Conservation (phyloP, 2,113 vertebrate genomes). For the Chaetodon trifascialis region DNA sequence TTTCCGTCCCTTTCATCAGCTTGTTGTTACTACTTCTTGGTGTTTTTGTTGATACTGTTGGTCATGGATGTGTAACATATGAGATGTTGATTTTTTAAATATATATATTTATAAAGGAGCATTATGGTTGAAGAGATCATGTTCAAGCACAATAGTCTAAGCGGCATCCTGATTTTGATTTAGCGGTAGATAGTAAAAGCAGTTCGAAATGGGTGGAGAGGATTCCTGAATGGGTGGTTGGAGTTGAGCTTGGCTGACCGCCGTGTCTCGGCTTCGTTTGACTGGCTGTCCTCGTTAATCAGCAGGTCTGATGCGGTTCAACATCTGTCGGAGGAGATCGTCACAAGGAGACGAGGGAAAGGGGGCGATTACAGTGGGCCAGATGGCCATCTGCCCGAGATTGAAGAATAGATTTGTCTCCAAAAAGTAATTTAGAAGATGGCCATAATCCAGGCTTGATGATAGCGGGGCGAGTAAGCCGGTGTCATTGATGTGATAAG, state of each 20-base stretch:
- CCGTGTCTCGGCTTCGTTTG: conserved; percentile 22
- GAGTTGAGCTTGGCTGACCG: conserved; percentile 13
- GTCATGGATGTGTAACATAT: conserved; percentile 43
- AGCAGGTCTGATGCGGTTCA: conserved; percentile 67
- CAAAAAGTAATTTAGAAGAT: conserved; percentile 86
- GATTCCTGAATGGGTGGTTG: conserved; percentile 47
- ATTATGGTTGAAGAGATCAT: not conserved
- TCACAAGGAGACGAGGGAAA: conserved; percentile 63
- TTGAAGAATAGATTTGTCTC: conserved; percentile 86
- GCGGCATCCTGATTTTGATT: not conserved
- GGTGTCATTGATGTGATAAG: conserved; percentile 75
- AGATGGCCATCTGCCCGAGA: conserved; percentile 82
- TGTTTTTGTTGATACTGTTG: conserved; percentile 29
- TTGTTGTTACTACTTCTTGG: not conserved
- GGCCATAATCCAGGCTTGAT: conserved; percentile 81
- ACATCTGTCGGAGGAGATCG: conserved; percentile 74
- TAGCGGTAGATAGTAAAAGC: not conserved
- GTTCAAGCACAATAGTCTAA: conserved; percentile 2
- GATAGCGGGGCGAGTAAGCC: conserved; percentile 59
- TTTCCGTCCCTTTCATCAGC: conserved; percentile 7
- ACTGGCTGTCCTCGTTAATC: conserved; percentile 63
- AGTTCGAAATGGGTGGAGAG: conserved; percentile 12
- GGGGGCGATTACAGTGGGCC: conserved; percentile 68
- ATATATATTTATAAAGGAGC: conserved; percentile 44
- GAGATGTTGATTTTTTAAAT: conserved; percentile 48